These are phyloP conservation scores for Aporrectodea caliginosa DNA, from an alignment of 1,140 invertebrate species.

Conservation along the genomic window DNA sequence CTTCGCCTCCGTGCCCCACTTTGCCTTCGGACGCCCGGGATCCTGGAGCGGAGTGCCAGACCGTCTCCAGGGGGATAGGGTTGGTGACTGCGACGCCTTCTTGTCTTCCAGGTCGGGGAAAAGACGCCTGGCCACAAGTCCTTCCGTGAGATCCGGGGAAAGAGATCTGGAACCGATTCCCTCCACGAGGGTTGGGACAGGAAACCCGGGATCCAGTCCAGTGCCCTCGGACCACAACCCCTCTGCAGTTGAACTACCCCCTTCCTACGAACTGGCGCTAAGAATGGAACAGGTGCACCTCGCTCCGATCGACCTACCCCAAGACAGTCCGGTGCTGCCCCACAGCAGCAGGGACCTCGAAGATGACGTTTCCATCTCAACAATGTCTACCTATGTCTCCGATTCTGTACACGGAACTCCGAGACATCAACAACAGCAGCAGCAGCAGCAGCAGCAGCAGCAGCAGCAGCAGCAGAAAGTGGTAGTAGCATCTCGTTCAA, in stretches of 20 bases:
- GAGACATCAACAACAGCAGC: neutral
- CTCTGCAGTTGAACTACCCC: neutral
- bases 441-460: no score
- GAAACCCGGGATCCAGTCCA: neutral
- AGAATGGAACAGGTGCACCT: neutral
- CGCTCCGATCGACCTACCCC: neutral
- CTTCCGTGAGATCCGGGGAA: neutral
- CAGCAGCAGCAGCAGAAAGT: no score
- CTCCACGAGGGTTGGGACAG: neutral
- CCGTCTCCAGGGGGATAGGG: no score
- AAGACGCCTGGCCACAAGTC: neutral
- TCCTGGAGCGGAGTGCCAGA: neutral
- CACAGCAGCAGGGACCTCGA: neutral
- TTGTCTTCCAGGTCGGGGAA: neutral
- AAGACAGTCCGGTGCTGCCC: no score
- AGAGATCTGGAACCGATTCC: no score
- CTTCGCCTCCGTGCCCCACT: neutral
- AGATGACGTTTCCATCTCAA: neutral
- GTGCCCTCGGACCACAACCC: no score
- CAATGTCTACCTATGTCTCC: neutral
- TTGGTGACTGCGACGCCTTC: no score
- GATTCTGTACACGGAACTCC: neutral
- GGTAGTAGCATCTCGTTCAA: neutral
- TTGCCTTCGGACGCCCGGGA: neutral
- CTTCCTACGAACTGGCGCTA: neutral